Evolutionary conservation across 1,140 invertebrate species (phyloP).

Genomic region (Calycopis cecrops): DNA sequence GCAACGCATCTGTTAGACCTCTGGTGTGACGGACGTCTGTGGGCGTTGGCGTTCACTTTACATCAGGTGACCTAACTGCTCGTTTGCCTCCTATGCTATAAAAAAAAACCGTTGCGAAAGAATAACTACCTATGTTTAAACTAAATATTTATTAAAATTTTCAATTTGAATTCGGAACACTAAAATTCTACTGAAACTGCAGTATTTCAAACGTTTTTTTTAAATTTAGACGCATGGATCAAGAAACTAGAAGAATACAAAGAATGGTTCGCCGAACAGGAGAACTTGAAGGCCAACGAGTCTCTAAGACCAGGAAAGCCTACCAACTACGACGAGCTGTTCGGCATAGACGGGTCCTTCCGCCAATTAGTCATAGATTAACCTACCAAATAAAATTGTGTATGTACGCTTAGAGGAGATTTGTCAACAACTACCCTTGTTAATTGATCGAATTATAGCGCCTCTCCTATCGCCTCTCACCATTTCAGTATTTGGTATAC

Average conservation of each 20-base stretch:
- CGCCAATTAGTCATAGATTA: conserved; percentile 86
- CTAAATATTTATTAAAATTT: no score
- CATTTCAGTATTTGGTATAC: conserved; percentile 18
- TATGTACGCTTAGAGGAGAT: background rate
- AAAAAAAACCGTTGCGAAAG: no score
- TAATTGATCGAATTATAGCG: conserved; percentile 18
- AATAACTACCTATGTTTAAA: no score
- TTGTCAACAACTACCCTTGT: conserved; percentile 1
- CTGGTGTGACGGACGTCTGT: no score
- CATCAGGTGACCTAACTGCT: no score
- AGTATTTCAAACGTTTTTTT: background rate
- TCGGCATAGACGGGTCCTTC: conserved; percentile 89
- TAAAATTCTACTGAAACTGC: background rate
- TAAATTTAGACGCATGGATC: conserved; percentile 80
- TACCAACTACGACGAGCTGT: conserved; percentile 81
- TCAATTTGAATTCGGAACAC: no score
- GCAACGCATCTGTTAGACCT: no score
- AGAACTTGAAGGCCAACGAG: conserved; percentile 85
- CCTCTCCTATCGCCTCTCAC: conserved; percentile 14
- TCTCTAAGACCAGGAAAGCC: conserved; percentile 82
- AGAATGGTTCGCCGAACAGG: conserved; percentile 85
- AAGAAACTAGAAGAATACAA: conserved; percentile 85
- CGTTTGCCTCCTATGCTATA: no score
- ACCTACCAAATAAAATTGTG: background rate
- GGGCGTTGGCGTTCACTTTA: no score